Base-by-base conservation (phyloP, 1,140 invertebrate genomes). In the Notospermus geniculatus region DNA sequence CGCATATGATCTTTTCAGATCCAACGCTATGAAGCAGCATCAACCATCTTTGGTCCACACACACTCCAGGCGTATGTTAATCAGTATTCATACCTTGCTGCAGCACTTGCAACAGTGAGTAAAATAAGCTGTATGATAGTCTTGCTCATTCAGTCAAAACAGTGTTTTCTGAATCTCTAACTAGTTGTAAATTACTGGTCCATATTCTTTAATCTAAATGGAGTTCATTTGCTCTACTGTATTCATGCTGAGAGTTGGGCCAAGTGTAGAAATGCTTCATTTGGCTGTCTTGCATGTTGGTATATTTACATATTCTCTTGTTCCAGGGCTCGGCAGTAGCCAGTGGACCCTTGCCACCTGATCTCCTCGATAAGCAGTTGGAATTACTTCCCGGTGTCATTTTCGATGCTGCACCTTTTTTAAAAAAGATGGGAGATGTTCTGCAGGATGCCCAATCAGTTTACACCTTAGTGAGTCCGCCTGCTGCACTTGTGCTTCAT, bases 11-110 rank as follows among this genome's bases (percentile, higher is more conserved):
- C n/a, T 54, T 54, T 67, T 15, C 73, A 91, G 89, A 82, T 88
- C n/a, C 92, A 97, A 81, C 83, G 93, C 19, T 97, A 97, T 72
- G 94, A 97, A 84, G 94, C 88, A 0, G 94, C 91, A 0, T 95
- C 93, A 0, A 97, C 93, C 0, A 91, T 96, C 67, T 97, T 84
- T 70, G 94, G 94, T 0, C 93, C 92, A 0, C 85, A 95, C 71
- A 96, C 93, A 0, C 81, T 95, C 0, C 84, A 87, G 2, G 90
- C 95, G 27, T 95, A 95, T 71, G 83, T 93, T 39, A 84, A 90
- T 64, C 87, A 91, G 52, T 96, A 89, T 70, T 80, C 83, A 19
- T 85, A 87, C 50, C 76, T 97, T 0, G 87, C 89, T 0, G 80
- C 83, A 50, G 85, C 87, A 5, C 77, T 93, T 63, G 73, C 89